phyloP scores from a whole-genome alignment of 2,113 vertebrate genomes.

The Rhynchopsitta pachyrhyncha region DNA sequence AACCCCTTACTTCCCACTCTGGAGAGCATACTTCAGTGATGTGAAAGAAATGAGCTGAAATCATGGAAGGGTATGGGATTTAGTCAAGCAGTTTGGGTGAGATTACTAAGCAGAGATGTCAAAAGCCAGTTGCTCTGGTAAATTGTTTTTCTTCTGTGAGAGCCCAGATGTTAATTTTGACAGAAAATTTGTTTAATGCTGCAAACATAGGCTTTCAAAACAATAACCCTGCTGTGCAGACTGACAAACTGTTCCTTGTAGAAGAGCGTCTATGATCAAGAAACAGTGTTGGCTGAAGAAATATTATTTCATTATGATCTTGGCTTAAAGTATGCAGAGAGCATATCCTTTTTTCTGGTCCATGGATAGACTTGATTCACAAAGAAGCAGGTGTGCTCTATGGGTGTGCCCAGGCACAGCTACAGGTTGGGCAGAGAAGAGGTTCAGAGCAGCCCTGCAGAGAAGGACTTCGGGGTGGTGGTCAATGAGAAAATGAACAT shows the following conservation, averaged over 20 bases:
- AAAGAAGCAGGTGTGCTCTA: background rate
- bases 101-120: background rate
- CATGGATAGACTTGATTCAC: background rate
- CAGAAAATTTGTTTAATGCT: background rate
- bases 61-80: background rate
- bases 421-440: too few relatives aligned
- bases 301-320: background rate
- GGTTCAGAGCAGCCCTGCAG: too few relatives aligned
- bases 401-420: too few relatives aligned
- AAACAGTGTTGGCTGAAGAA: background rate
- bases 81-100: background rate
- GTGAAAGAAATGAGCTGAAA: background rate
- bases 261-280: background rate
- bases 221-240: background rate
- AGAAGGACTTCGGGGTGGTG: too few relatives aligned
- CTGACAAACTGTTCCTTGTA: background rate
- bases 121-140: background rate
- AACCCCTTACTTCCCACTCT: background rate
- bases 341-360: background rate
- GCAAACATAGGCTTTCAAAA: background rate
- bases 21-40: background rate
- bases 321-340: background rate
- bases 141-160: background rate
- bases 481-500: too few relatives aligned
- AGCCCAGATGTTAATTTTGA: background rate